Evolutionary conservation across 2,888 invertebrate genomes (phyloP).

Genomic region (Tanaodytes sp.): DNA sequence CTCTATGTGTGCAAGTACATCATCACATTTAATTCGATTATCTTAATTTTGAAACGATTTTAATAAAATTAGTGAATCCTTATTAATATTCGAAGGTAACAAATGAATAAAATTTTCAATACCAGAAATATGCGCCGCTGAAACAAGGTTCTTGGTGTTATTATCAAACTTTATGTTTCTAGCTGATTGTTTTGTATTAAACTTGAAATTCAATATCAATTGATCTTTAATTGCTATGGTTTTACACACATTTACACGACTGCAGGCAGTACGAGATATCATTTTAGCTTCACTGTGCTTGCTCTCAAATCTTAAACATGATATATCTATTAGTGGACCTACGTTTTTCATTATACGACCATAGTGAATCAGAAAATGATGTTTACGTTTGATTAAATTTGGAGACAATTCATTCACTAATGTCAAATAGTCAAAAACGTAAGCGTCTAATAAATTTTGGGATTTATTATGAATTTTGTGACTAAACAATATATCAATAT

Average conservation of each 20-base stretch:
- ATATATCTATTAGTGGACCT: conserved; percentile 10
- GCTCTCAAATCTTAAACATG: conserved; percentile 14
- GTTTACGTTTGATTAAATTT: conserved; percentile 4
- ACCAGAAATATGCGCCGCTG: background rate
- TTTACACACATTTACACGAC: conserved; percentile 9
- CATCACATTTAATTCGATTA: background rate
- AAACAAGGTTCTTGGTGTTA: background rate
- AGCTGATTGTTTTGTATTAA: too few relatives aligned
- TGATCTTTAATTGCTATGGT: conserved; percentile 25
- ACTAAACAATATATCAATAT: conserved; percentile 12
- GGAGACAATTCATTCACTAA: background rate
- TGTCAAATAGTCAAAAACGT: conserved; percentile 4
- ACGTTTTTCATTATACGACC: conserved; percentile 8
- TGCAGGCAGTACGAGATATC: conserved; percentile 7
- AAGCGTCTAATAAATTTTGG: conserved; percentile 5
- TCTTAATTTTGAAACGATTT: conserved; percentile 6
- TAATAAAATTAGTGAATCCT: background rate
- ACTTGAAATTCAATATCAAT: conserved; percentile 6
- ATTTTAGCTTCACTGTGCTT: conserved; percentile 15
- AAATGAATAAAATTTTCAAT: conserved; percentile 5
- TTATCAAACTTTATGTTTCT: background rate
- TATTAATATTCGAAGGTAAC: background rate
- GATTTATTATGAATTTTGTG: conserved; percentile 2
- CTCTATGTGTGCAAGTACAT: too few relatives aligned
- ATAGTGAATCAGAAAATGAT: conserved; percentile 13